Base-by-base conservation (phyloP, 2,888 invertebrate species). In the Synanthedon vespiformis region DNA sequence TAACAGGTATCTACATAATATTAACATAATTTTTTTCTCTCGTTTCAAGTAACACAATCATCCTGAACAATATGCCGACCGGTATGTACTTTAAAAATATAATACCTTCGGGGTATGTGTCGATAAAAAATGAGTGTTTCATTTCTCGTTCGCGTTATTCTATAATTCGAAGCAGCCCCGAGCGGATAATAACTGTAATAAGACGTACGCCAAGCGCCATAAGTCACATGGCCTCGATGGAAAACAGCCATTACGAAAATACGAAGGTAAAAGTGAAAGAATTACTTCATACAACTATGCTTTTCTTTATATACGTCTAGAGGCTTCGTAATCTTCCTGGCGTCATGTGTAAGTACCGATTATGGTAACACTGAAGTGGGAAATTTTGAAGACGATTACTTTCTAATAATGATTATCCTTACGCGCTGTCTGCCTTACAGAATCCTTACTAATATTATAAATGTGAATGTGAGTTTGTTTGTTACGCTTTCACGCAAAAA, bases 151-250 rank as follows among this genome's bases (percentile, higher is more conserved):
- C 61, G 60, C 57, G 63, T 65, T 69, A 64, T 77, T 74, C 70
- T 72, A 71, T 74, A 77, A 77, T 77, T 77, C 74, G 74, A 68
- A 70, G 62, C 56, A 54, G 73, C 78, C 71, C 60, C 60, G 54
- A 67, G 78, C 75, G 55, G 54, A 59, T 82, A 83, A 83, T 83
- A 77, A 80, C 80, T 70, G 80, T 82, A 76, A 82, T 82, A 79
- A 80, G 68, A 67, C 62, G 62, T 61, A 63, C 67, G 63, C 58
- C 56, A 60, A 59, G 64, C 61, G 57, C 69, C 77, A 81, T 81
- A 82, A 81, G 77, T 81, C 80, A 82, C 80, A 62, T 49, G n/a
- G n/a, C 18, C 44, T 40, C 14, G 44, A 5, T 44, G 44, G 44
- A 44, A 44, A 44, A 44, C 44, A 12, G 44, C 55, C 64, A 68